phyloP scores from a whole-genome alignment of 2,797 vertebrate species.

The Oryzias sinensis region DNA sequence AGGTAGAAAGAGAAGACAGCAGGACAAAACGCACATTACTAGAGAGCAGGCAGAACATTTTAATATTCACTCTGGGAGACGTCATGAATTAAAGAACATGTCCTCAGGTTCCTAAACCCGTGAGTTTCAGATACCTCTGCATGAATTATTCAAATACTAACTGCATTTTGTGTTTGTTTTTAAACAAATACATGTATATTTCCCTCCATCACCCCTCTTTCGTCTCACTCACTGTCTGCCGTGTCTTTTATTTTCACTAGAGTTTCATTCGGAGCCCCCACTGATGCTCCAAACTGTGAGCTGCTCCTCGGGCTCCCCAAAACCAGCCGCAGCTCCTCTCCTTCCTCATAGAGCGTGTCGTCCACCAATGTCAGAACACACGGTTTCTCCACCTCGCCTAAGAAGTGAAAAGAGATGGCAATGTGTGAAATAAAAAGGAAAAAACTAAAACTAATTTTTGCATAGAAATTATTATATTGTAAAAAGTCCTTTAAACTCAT shows the following conservation, averaged over 20 bases:
- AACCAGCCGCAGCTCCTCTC: conserved; percentile 88
- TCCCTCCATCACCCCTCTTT: background rate
- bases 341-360: conserved; percentile 85
- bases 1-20: conserved; percentile 2
- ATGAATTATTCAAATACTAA: background rate
- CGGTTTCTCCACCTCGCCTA: conserved; percentile 87
- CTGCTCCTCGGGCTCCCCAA: conserved; percentile 85
- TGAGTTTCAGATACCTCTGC: conserved; percentile 1
- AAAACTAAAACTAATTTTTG: no score
- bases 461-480: no score
- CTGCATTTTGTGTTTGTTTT: background rate
- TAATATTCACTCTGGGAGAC: background rate
- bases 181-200: background rate
- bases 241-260: conserved; percentile 87
- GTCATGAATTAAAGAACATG: background rate
- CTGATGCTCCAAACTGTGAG: conserved; percentile 85
- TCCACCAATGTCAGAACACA: conserved; percentile 85
- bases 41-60: no score
- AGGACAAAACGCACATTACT: background rate
- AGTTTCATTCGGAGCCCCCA: conserved; percentile 87
- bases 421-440: no score
- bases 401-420: conserved; percentile 9
- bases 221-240: conserved; percentile 85
- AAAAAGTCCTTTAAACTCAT: no score
- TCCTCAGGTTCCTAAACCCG: background rate